Base-by-base conservation (phyloP, 2,797 vertebrate species). In the Falco novaeseelandiae region DNA sequence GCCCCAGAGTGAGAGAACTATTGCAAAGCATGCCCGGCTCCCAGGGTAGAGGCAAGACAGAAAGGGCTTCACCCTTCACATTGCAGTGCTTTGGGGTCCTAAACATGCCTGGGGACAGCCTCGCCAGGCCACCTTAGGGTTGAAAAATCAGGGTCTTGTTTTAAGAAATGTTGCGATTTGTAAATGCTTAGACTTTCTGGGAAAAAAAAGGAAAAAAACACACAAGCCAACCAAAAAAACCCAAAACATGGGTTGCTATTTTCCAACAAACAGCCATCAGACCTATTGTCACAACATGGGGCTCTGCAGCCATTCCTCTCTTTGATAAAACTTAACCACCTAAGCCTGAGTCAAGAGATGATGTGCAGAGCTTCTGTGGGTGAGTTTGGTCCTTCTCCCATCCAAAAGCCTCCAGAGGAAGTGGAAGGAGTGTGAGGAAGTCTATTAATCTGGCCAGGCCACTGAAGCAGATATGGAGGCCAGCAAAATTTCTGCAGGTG, bases 341-440 rank as follows among this genome's bases (percentile, higher is more conserved):
- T 83, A 89, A 69, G 85, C 83, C 91, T 91, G 85, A 96, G 88
- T 92, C 58, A 82, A 90, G 52, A 29, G 67, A 74, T 65, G 49
- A 66, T 87, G 79, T 71, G 73, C 80, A 93, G 80, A 94, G 57
- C 62, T 94, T 96, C 67, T 77, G 44, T 70, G 69, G 52, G 59
- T 89, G 67, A 87, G 14, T 95, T 96, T 94, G 94, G 94, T 90
- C 91, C 93, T 92, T 89, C 84, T 90, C 78, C 77, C 81, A 78
- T 46, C 6, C 10, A 22, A 89, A 59, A 80, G 30, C 36, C 83
- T 27, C 48, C 21, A 25, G 7, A 3, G 57, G 58, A 86, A 63
- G 42, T 2, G 3, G 87, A 79, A 54, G 70, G 90, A 96, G 67
- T 1, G 1, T 40, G 22, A 32, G 23, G 29, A 95, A 89, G 9